Evolutionary conservation across 2,797 vertebrate species (phyloP).

Genomic region (Lepilemur septentrionalis): DNA sequence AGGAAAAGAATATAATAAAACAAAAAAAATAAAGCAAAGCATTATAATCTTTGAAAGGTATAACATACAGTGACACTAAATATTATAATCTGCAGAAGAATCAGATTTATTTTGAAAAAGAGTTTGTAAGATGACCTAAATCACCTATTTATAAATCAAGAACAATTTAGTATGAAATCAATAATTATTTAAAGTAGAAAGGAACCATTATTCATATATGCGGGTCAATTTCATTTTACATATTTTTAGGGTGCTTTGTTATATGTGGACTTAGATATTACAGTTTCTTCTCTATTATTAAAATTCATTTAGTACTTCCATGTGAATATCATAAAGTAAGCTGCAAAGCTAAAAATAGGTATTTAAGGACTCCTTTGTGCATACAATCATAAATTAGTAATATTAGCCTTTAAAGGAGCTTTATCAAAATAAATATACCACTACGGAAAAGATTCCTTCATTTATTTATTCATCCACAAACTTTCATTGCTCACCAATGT

Average conservation of each 20-base stretch:
- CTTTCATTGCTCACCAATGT: background rate
- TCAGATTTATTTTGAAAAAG: conserved; percentile 20
- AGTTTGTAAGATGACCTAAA: background rate
- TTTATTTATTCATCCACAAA: background rate
- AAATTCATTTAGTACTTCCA: background rate
- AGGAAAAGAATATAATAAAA: background rate
- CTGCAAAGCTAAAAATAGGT: background rate
- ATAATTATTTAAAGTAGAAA: conserved; percentile 10
- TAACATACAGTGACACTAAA: background rate
- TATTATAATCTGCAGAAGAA: background rate
- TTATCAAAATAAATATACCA: background rate
- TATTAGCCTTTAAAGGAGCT: background rate
- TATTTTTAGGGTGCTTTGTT: background rate
- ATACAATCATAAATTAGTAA: background rate
- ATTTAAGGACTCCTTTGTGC: background rate
- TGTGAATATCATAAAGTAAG: background rate
- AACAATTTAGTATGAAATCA: background rate
- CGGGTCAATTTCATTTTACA: background rate
- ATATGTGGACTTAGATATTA: background rate
- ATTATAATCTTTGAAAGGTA: background rate
- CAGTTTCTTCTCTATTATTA: background rate
- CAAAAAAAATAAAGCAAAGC: conserved; percentile 8
- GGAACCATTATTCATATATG: background rate
- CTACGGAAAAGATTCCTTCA: background rate
- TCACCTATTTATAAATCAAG: background rate